Base-by-base conservation (phyloP, 1,140 invertebrate species). In the Sycobia sp. region DNA sequence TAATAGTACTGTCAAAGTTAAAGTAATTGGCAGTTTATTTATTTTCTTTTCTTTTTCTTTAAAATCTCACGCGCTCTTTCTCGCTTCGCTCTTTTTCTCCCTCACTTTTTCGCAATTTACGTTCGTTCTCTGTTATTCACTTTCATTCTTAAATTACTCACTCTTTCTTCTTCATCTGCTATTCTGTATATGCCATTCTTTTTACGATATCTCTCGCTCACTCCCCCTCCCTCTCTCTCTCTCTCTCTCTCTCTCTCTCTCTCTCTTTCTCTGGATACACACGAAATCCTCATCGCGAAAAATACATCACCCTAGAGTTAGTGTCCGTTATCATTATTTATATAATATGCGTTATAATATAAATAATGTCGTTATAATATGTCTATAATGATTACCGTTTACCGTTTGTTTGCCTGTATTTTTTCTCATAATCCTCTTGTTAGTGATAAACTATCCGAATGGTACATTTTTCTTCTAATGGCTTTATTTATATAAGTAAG, bases 311-410 rank as follows among this genome's bases (percentile, higher is more conserved):
- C 75, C 75, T 76, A 77, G 62, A 69, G 73, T 79, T 79, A 75
- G 70, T 75, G 73, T 74, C 60, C 66, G 69, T 79, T 74, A 78
- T 76, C 68, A 73, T 78, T 79, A 79, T 76, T 77, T 71, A 75
- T 78, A 77, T 77, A 79, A 75, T 79, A 78, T 78, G 74, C 71
- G 67, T 79, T 77, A 80, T 77, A 78, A 78, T 79, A 79, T 76
- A 80, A 80, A 80, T 80, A 78, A 79, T 79, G 74, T 78, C 70
- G 75, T 79, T 78, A 75, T 75, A 77, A 78, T 80, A 79, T 79
- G 78, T 70, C 73, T 79, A 79, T 80, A 73, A 79, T 80, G 73
- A 76, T 78, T 78, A 79, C 73, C 75, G 72, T 76, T 78, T 78
- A 79, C 73, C 75, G 72, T 76, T 74, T 74, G 55, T 43, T 47